phyloP scores from a whole-genome alignment of 1,140 invertebrate species.

The Papilio polyxenes region DNA sequence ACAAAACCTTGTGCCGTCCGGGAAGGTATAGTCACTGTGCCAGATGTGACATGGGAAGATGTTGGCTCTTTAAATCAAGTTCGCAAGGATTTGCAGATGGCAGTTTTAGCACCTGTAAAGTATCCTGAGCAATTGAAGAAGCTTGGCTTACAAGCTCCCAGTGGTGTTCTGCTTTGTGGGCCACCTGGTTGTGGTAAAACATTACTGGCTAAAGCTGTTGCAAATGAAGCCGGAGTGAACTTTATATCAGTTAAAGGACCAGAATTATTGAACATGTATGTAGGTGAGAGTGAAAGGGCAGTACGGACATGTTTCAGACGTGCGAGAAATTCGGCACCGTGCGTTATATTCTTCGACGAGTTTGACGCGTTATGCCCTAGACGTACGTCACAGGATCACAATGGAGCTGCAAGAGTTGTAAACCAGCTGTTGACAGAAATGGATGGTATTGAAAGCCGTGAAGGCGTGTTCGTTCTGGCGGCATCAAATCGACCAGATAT shows the following conservation, averaged over 20 bases:
- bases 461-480: constrained; percentile 96
- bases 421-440: constrained; percentile 99
- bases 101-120: constrained; percentile 95
- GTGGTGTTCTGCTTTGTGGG: constrained; percentile 95
- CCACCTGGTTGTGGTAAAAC: constrained; percentile 98
- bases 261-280: constrained; percentile 98
- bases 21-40: constrained; percentile 98
- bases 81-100: constrained; percentile 92
- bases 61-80: constrained; percentile 95
- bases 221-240: constrained; percentile 97
- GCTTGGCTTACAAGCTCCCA: constrained; percentile 89
- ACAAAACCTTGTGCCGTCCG: constrained; percentile 96
- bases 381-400: constrained; percentile 87
- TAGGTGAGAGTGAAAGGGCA: constrained; percentile 98
- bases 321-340: constrained; percentile 96
- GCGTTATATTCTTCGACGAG: constrained; percentile 99
- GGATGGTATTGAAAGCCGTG: constrained; percentile 95
- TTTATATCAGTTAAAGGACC: constrained; percentile 99
- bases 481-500: constrained; percentile 99
- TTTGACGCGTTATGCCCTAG: constrained; percentile 98
- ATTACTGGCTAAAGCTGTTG: constrained; percentile 94
- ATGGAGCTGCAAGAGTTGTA: constrained; percentile 91
- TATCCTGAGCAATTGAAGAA: constrained; percentile 89
- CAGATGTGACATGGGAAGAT: constrained; percentile 98
- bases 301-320: constrained; percentile 97